Conservation (phyloP, 1,140 invertebrate species). For the Panagrolaimus sp. region DNA sequence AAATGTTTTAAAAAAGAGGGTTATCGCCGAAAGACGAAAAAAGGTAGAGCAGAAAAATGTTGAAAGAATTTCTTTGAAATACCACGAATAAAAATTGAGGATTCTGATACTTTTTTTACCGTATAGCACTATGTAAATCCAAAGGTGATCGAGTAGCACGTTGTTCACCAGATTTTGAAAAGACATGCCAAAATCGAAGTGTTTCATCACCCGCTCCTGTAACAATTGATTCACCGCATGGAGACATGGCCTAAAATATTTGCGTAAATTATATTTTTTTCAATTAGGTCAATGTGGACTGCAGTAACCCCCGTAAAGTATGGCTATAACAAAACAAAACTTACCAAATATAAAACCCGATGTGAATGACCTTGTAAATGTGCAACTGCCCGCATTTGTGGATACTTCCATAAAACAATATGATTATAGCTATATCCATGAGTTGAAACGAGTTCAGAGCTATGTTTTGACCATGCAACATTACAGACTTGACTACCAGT, state of each 20-base stretch:
- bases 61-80: too few species aligned
- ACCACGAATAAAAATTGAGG: too few species aligned
- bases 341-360: conserved; percentile 81
- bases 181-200: conserved; percentile 64
- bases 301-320: too few species aligned
- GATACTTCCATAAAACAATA: conserved; percentile 93
- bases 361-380: conserved; percentile 97
- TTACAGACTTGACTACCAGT: conserved; percentile 93
- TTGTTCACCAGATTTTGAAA: conserved; percentile 40
- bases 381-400: conserved; percentile 70
- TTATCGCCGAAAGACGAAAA: too few species aligned
- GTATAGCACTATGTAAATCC: conserved; percentile 27
- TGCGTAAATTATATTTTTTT: conserved; percentile 12
- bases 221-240: conserved; percentile 97
- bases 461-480: conserved; percentile 80
- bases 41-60: too few species aligned
- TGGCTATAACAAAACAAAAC: conserved; percentile 35
- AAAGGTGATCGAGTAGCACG: conserved; percentile 29
- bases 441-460: conserved; percentile 70
- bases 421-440: conserved; percentile 99
- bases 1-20: too few species aligned
- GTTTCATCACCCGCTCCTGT: conserved; percentile 99
- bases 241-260: conserved; percentile 74
- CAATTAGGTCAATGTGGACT: neutral
- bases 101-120: neutral